These are phyloP conservation scores for Benthosema pterotum DNA, from an alignment of 2,797 vertebrate genomes.

Conservation along the genomic window DNA sequence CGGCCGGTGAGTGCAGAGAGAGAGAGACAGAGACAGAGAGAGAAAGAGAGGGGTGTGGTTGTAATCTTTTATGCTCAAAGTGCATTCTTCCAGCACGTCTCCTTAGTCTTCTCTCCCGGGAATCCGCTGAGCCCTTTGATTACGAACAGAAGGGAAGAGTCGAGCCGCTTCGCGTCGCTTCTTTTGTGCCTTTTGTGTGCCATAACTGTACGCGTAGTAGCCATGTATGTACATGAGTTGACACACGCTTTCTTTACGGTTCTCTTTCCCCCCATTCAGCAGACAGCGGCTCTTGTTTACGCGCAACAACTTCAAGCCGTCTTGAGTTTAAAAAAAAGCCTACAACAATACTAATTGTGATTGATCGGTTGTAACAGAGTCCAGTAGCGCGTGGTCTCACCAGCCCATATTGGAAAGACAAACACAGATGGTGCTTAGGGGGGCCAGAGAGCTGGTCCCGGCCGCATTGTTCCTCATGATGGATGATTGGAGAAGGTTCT, in stretches of 20 bases:
- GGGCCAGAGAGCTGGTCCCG: constrained; percentile 48
- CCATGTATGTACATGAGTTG: not conserved
- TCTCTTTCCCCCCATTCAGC: not conserved
- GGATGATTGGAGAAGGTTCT: constrained; percentile 63
- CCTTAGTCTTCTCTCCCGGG: constrained; percentile 1
- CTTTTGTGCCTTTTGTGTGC: constrained; percentile 6
- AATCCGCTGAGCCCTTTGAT: constrained; percentile 27
- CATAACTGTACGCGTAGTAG: not conserved
- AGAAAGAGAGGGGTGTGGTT: not conserved
- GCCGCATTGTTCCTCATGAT: constrained; percentile 57
- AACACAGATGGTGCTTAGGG: constrained; percentile 77
- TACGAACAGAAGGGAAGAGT: constrained; percentile 15
- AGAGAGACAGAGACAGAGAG: too few relatives aligned
- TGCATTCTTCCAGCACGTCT: constrained; percentile 10
- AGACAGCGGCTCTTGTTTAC: constrained; percentile 21
- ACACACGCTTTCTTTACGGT: not conserved
- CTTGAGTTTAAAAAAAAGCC: constrained; percentile 35
- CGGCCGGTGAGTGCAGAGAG: too few relatives aligned
- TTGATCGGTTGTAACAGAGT: constrained; percentile 64
- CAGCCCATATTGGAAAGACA: constrained; percentile 71
- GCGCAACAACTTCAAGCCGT: constrained; percentile 1
- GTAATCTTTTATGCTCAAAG: constrained; percentile 37
- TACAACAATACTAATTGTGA: constrained; percentile 70
- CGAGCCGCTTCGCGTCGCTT: constrained; percentile 18
- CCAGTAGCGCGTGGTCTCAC: constrained; percentile 63